Evolutionary conservation across 2,797 vertebrate genomes (phyloP), one percentile per base, ranked within the genome.

Genomic region (Halcyon smyrnensis): DNA sequence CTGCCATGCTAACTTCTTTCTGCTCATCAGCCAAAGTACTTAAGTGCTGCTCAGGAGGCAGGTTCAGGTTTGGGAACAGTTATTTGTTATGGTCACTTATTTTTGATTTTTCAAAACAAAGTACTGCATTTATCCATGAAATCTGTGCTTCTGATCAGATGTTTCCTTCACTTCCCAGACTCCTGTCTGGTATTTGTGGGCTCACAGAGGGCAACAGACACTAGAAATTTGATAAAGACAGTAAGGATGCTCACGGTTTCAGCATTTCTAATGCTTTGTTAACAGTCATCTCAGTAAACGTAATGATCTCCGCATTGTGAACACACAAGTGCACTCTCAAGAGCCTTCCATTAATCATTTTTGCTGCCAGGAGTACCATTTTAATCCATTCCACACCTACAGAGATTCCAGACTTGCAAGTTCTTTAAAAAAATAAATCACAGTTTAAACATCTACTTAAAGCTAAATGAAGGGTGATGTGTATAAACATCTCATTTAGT

Each of bases 401-500:
- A 63, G 83, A 97, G 65, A 87, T 63, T 69, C 36, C 67, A 91
- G 59, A 91, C 59, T 90, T 63, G 15, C 79, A 93, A 95, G 43
- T 69, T 32, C 41, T 67, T 95, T 87, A 34, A 89, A 89, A 89
- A 57, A 92, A 84, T 77, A 46, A 89, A 80, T 70, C 71, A 59
- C 36, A 34, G 37, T 76, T 84, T 88, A 65, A 94, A 85, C 21
- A 78, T 83, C 76, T 94, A 84, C 91, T 91, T 94, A 94, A 95
- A 96, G 69, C 63, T 70, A 96, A 92, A 84, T 71, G 34, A 94
- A 96, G 71, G 56, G 28, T 83, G 83, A 89, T 79, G 68, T 7
- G 9, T 83, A 94, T 80, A 94, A 97, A 87, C 83, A 94, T 70
- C n/a, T 60, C 43, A 88, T 91, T 94, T 95, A 94, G 48, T 60